A percentile compares a stretch with the other conserved stretches of the same genome.
Evolutionary conservation across 2,113 vertebrate species (phyloP).

Genomic region (Zingel zingel): DNA sequence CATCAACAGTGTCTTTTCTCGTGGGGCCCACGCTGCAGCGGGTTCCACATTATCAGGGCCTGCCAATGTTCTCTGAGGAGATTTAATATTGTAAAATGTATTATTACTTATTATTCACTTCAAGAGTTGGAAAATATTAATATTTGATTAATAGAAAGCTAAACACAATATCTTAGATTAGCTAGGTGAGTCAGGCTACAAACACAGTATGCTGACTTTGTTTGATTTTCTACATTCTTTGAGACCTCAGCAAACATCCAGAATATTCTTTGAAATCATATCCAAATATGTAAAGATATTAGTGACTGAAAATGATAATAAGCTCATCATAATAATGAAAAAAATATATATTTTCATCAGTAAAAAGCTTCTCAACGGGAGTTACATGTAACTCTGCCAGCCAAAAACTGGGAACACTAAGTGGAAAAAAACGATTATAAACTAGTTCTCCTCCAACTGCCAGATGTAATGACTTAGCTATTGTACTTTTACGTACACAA

Average conservation of each 20-base stretch:
- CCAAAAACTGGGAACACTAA: background rate
- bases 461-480: constrained; percentile 36
- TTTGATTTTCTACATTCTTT: constrained; percentile 16
- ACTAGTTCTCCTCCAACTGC: constrained; percentile 18
- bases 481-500: constrained; percentile 15
- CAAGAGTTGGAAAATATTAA: background rate
- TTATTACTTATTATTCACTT: background rate
- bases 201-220: constrained; percentile 18
- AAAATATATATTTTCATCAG: background rate
- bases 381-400: background rate
- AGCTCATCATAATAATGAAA: background rate
- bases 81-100: background rate
- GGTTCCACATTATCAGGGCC: constrained; percentile 62
- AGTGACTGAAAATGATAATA: background rate
- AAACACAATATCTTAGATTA: constrained; percentile 2
- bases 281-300: background rate
- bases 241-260: constrained; percentile 10
- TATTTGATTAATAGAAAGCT: background rate
- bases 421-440: constrained; percentile 37
- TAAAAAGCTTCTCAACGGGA: background rate
- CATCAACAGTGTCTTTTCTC: constrained; percentile 58
- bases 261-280: background rate
- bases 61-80: constrained; percentile 48
- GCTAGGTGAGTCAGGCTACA: background rate
- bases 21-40: constrained; percentile 9